Base-by-base conservation (phyloP, 2,797 vertebrate genomes). In the Falco peregrinus region DNA sequence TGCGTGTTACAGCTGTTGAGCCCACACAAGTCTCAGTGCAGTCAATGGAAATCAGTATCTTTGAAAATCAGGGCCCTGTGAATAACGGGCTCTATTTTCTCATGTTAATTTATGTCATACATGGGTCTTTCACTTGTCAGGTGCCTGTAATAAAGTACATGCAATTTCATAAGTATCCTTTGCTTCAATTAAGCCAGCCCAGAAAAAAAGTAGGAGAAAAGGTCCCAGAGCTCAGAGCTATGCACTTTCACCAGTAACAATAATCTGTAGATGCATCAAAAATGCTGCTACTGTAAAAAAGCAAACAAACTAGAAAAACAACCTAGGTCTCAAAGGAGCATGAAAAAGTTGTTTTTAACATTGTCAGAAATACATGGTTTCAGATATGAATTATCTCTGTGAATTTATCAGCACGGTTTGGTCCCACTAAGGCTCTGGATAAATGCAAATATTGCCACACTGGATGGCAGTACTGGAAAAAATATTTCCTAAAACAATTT, bases 311-410 rank as follows among this genome's bases (percentile, higher is more conserved):
- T 5, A 10, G 76, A 83, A 48, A 59, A 77, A 7, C 65, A 59
- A 22, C 53, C 43, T 20, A 71, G 69, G 56, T 93, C 84, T 95
- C 84, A 69, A 54, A 67, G 61, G 61, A 92, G 83, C 76, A 84
- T 16, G 33, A 92, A 95, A 95, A 95, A 94, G 89, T 93, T 94
- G 87, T 88, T 97, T 90, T 63, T 73, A 85, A 24, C 80, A 37
- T 41, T 79, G 71, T 75, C 78, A 93, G 75, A 69, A 69, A 86
- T 91, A 56, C 37, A 19, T 33, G 39, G 48, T 29, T 91, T 92
- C 3, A 9, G 63, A 50, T 47, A 53, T 25, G 64, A 94, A 84
- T 76, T 78, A 37, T 29, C 35, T 71, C 64, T n/a, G 15, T 65
- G 87, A 94, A 96, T 84, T 79, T 68, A 75, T 45, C 80, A 61